Evolutionary conservation across 2,888 invertebrate genomes (phyloP).

Genomic region (Zootermopsis nevadensis): DNA sequence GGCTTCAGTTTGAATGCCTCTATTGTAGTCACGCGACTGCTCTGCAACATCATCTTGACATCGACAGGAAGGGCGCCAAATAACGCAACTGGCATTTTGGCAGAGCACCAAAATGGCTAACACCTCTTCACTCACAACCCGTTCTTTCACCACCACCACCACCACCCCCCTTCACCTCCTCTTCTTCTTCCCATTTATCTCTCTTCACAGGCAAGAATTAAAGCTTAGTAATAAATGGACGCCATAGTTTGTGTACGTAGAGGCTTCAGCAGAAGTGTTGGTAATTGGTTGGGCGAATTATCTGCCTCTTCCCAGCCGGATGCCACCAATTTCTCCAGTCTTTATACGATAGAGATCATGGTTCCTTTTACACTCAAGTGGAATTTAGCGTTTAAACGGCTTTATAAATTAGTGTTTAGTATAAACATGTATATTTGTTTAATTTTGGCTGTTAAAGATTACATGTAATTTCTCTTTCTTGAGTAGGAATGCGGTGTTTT

Average conservation of each 20-base stretch:
- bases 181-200: conserved; percentile 17
- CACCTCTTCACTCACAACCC: conserved; percentile 4
- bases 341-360: neutral
- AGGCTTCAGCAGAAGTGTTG: neutral
- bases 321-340: neutral
- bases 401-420: neutral
- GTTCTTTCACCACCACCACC: neutral
- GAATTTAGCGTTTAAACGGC: neutral
- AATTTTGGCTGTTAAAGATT: neutral
- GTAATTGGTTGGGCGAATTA: conserved; percentile 10
- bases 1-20: neutral
- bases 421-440: neutral
- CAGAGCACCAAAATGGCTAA: conserved; percentile 2
- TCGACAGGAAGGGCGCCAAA: conserved; percentile 1
- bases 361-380: neutral
- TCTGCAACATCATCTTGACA: neutral
- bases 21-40: neutral
- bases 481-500: too few species aligned
- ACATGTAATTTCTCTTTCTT: neutral
- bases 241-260: neutral
- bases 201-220: neutral
- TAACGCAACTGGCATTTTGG: conserved; percentile 27
- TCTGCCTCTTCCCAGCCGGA: neutral
- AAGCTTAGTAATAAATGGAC: conserved; percentile 6
- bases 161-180: neutral